Percentiles rank a stretch among this genome's conserved stretches.
phyloP scores from a whole-genome alignment of 2,888 invertebrate genomes.

The Anticlea derivata region DNA sequence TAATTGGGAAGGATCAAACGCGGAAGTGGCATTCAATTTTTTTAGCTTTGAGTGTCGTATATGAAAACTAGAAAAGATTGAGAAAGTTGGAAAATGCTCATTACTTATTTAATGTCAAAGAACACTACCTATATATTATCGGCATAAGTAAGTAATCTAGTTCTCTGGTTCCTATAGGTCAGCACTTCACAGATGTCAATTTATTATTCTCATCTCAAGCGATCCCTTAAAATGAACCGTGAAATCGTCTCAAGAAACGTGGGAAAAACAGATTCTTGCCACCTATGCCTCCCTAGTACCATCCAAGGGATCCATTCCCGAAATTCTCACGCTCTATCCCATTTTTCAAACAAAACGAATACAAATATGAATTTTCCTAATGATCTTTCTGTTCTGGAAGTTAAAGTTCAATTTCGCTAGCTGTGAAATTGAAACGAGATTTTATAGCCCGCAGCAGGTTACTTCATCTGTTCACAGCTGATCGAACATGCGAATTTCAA shows the following conservation, averaged over 20 bases:
- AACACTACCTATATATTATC: too few relatives aligned
- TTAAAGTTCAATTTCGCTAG: constrained; percentile 40
- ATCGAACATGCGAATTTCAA: constrained; percentile 39
- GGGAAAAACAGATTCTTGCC: constrained; percentile 57
- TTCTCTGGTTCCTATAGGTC: too few relatives aligned
- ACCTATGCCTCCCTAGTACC: constrained; percentile 67
- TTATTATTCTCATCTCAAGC: background rate
- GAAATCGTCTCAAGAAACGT: constrained; percentile 54
- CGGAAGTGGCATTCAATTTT: too few relatives aligned
- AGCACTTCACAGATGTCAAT: too few relatives aligned
- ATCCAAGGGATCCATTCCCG: constrained; percentile 80
- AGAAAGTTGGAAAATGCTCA: too few relatives aligned
- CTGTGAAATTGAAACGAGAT: constrained; percentile 37
- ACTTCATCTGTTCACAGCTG: constrained; percentile 39
- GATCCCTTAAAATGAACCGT: constrained; percentile 39
- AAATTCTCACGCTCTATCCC: constrained; percentile 81
- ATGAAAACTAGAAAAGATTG: too few relatives aligned
- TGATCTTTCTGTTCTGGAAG: constrained; percentile 21
- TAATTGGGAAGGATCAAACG: too few relatives aligned
- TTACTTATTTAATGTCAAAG: too few relatives aligned
- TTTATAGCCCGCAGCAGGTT: constrained; percentile 50
- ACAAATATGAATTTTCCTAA: constrained; percentile 34
- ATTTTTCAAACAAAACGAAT: constrained; percentile 67
- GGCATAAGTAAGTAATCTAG: too few relatives aligned
- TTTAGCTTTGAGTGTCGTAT: too few relatives aligned